A percentile compares a stretch with the other conserved stretches of the same genome.
These are phyloP conservation scores for Cettia cetti DNA, from an alignment of 2,113 vertebrate genomes.

Conservation along the genomic window DNA sequence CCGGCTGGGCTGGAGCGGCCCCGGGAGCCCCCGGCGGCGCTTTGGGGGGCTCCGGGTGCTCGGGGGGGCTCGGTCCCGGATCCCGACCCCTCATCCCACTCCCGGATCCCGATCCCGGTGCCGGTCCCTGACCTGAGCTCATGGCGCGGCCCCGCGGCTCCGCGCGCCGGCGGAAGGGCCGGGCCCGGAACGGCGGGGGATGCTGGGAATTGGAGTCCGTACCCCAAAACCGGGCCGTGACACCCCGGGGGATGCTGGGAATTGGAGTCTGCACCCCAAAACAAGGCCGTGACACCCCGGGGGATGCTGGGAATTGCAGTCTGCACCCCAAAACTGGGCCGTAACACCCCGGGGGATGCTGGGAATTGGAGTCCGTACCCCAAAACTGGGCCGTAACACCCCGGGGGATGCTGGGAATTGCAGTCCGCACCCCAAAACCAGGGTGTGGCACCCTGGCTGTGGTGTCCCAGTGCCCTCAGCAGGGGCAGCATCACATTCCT, in stretches of 20 bases:
- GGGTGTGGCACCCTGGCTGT: fast-evolving
- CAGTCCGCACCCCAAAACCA: not conserved
- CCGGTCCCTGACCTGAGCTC: not conserved
- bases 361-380: no score
- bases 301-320: not conserved
- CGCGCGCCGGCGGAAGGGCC: not conserved
- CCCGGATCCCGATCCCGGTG: not conserved
- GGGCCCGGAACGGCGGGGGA: not conserved
- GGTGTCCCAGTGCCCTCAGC: not conserved
- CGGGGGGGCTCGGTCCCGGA: no score
- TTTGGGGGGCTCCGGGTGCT: not conserved
- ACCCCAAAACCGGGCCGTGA: no score
- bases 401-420: not conserved
- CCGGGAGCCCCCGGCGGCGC: not conserved
- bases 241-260: no score
- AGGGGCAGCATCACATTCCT: not conserved
- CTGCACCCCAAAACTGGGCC: not conserved
- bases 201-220: not conserved
- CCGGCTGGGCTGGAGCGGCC: not conserved
- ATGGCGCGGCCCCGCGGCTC: not conserved
- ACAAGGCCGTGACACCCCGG: no score
- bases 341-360: no score
- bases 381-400: no score
- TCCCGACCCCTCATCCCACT: not conserved
- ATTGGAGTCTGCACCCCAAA: no score